phyloP scores from a whole-genome alignment of 2,797 vertebrate species.

The Kryptopterus vitreolus region DNA sequence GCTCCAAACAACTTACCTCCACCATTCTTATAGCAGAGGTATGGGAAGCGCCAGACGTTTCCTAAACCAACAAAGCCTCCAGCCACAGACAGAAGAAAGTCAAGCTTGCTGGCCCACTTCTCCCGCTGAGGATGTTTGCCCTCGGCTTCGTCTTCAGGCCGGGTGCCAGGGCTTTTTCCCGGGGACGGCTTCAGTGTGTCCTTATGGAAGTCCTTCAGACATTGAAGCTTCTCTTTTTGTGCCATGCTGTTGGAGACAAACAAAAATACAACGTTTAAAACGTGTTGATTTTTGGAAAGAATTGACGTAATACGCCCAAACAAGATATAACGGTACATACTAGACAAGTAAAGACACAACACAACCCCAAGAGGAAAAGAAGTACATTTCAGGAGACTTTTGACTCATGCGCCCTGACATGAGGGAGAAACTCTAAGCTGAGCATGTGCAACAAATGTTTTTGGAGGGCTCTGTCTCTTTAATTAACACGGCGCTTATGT shows the following conservation, averaged over 20 bases:
- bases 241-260: slow-evolving; percentile 78
- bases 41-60: slow-evolving; percentile 97
- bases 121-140: slow-evolving; percentile 93
- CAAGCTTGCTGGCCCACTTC: slow-evolving; percentile 98
- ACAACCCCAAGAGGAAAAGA: neutral
- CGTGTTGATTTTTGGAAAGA: neutral
- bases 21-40: slow-evolving; percentile 99
- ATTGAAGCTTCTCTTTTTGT: slow-evolving; percentile 96
- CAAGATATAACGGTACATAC: neutral
- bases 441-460: slow-evolving; percentile 20
- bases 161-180: slow-evolving; percentile 92
- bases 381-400: too few species aligned
- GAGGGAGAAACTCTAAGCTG: neutral
- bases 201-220: slow-evolving; percentile 97
- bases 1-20: slow-evolving; percentile 81
- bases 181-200: slow-evolving; percentile 97
- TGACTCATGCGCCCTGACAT: neutral
- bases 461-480: slow-evolving; percentile 51
- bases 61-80: slow-evolving; percentile 96
- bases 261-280: neutral
- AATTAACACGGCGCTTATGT: slow-evolving; percentile 65
- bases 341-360: neutral
- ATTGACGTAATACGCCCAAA: neutral
- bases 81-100: slow-evolving; percentile 96
- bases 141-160: slow-evolving; percentile 95